phyloP scores from a whole-genome alignment of 2,113 vertebrate species.

The Dascyllus trimaculatus region DNA sequence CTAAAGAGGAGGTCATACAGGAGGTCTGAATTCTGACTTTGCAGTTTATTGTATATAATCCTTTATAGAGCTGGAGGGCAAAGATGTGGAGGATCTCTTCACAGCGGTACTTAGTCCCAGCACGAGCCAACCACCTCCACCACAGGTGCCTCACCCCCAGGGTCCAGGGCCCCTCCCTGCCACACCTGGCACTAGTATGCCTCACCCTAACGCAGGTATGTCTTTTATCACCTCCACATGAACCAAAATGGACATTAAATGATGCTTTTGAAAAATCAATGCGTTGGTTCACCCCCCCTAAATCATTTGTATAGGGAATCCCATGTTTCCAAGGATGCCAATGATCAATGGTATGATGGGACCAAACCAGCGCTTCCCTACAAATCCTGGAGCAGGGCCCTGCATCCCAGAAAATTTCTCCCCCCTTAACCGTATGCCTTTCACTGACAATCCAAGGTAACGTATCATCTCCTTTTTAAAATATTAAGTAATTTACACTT shows the following conservation, averaged over 20 bases:
- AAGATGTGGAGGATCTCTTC: constrained; percentile 98
- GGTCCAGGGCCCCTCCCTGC: constrained; percentile 79
- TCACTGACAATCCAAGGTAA: constrained; percentile 88
- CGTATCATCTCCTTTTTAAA: background rate
- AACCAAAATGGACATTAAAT: background rate
- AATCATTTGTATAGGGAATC: constrained; percentile 83
- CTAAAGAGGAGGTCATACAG: background rate
- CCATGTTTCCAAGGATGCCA: constrained; percentile 91
- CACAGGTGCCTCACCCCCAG: constrained; percentile 88
- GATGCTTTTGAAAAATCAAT: background rate
- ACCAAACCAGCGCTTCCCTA: constrained; percentile 88
- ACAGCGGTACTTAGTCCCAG: constrained; percentile 95
- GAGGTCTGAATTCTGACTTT: background rate
- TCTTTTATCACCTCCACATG: background rate
- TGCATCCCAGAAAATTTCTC: constrained; percentile 87
- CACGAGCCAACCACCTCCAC: constrained; percentile 84
- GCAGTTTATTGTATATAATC: background rate
- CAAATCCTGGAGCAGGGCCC: constrained; percentile 87
- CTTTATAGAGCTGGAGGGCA: constrained; percentile 92
- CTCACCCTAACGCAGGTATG: constrained; percentile 88
- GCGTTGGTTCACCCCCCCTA: background rate
- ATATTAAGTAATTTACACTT: background rate
- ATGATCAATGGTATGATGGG: constrained; percentile 95
- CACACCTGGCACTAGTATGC: constrained; percentile 81
- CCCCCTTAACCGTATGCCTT: constrained; percentile 89